Evolutionary conservation across 1,140 invertebrate genomes (phyloP), one percentile per base, ranked within the genome.

Genomic region (Stratiolaelaps scimitus): DNA sequence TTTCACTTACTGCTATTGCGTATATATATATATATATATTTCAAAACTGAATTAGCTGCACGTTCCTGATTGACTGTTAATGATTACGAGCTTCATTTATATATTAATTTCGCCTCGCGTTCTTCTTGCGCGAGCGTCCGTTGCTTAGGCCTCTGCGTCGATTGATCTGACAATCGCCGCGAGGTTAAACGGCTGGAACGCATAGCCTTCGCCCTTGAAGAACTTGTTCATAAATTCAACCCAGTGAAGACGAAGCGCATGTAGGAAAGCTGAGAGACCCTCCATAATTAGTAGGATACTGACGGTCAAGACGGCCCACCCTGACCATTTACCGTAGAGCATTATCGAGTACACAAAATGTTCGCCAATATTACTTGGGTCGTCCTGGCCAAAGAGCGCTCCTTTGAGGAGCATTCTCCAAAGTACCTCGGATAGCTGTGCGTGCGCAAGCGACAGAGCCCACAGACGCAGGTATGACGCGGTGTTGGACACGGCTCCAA

Each of bases 161-260:
- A 10, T 40, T 4, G 4, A 4, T 40, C 34, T 40, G 34, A 40
- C 10, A 10, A 40, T 40, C 10, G 4, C 5, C 34, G 34, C 34
- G 23, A 60, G 26, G 53, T 60, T 23, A 69, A 79, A 78, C 26
- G 78, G 78, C 23, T 69, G 64, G 68, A 79, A 79, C 4, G 69
- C 6, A 67, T 77, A 76, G 10, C 78, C 78, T 60, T 71, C 68
- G 13, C 77, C 78, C 19, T 64, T 64, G 65, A 77, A 79, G 67
- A 79, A 79, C 69, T 79, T 79, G 34, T 73, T 76, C 69, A 83
- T 82, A 75, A 84, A 84, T 75, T 84, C 83, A 68, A 84, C 83
- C 94, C 94, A 98, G 78, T 98, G 95, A 67, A 98, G 81, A 81
- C 93, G 87, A 66, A 98, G 82, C 1, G 92, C 94, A 74, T 98